Evolutionary conservation across 2,113 vertebrate species (phyloP).

Genomic region (Trachemys scripta): DNA sequence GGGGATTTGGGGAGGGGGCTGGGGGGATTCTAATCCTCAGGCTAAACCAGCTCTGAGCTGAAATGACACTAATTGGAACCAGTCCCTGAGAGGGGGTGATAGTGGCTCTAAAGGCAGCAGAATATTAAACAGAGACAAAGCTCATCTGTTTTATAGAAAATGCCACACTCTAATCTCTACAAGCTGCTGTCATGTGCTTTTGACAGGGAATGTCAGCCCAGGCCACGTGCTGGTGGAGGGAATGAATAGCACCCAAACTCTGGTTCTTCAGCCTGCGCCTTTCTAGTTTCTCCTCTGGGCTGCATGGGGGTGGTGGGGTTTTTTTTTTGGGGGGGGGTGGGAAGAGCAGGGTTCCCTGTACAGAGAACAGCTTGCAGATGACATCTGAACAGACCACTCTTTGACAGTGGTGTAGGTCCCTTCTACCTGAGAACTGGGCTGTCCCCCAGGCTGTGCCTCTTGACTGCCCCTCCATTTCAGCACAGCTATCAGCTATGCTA

Average conservation of each 20-base stretch:
- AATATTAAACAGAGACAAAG: slow-evolving; percentile 24
- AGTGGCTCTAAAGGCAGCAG: background rate
- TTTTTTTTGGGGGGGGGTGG: background rate
- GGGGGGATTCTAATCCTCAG: slow-evolving; percentile 48
- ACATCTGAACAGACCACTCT: background rate
- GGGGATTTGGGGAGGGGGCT: background rate
- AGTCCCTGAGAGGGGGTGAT: background rate
- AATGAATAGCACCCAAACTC: background rate
- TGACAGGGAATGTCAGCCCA: background rate
- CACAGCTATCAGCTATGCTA: rapidly evolving
- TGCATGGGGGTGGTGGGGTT: background rate
- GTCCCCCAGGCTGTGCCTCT: background rate
- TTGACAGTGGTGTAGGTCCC: background rate
- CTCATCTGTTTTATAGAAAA: slow-evolving; percentile 57
- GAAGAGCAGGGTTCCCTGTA: background rate
- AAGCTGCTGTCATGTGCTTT: background rate
- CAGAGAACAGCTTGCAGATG: background rate
- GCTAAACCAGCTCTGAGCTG: background rate
- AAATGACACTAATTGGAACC: slow-evolving; percentile 61
- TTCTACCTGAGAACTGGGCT: background rate
- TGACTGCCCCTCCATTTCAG: background rate
- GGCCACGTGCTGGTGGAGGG: background rate
- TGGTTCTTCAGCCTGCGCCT: background rate
- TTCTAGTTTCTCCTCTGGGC: background rate
- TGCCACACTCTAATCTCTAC: background rate